These are phyloP conservation scores for Micrasema minimum DNA, from an alignment of 1,140 invertebrate species.

Conservation along the genomic window DNA sequence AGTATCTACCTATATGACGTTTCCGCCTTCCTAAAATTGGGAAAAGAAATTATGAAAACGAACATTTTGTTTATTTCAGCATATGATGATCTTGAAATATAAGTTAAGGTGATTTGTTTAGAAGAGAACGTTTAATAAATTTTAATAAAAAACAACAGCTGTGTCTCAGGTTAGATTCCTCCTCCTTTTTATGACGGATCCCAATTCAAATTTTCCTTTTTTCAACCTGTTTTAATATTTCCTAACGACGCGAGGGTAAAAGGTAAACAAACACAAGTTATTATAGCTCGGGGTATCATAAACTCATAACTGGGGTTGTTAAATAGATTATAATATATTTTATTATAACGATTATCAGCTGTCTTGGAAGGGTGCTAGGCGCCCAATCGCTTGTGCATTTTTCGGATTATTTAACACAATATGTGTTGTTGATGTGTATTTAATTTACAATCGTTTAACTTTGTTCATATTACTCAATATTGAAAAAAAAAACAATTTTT, in stretches of 20 bases:
- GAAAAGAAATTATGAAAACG: too few species aligned
- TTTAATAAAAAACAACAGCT: slow-evolving; percentile 6
- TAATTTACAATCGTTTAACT: too few species aligned
- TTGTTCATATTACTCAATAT: too few species aligned
- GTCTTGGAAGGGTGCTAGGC: slow-evolving; percentile 21
- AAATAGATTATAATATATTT: slow-evolving; percentile 48
- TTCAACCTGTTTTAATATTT: slow-evolving; percentile 8
- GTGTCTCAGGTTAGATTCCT: background rate
- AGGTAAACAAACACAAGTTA: slow-evolving; percentile 12
- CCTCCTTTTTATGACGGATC: background rate
- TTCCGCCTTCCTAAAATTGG: too few species aligned
- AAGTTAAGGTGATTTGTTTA: too few species aligned
- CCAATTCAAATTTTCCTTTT: background rate
- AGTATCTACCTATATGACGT: too few species aligned
- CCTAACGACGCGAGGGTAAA: background rate
- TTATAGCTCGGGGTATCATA: slow-evolving; percentile 8
- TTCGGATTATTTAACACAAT: too few species aligned
- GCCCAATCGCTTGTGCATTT: background rate
- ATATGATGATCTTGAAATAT: too few species aligned
- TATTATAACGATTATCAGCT: slow-evolving; percentile 51
- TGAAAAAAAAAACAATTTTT: too few species aligned
- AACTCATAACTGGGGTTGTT: slow-evolving; percentile 41
- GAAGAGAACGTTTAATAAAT: background rate
- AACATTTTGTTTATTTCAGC: too few species aligned
- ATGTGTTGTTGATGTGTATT: too few species aligned